Conservation (phyloP, 2,888 invertebrate species). For the Mimas tiliae region DNA sequence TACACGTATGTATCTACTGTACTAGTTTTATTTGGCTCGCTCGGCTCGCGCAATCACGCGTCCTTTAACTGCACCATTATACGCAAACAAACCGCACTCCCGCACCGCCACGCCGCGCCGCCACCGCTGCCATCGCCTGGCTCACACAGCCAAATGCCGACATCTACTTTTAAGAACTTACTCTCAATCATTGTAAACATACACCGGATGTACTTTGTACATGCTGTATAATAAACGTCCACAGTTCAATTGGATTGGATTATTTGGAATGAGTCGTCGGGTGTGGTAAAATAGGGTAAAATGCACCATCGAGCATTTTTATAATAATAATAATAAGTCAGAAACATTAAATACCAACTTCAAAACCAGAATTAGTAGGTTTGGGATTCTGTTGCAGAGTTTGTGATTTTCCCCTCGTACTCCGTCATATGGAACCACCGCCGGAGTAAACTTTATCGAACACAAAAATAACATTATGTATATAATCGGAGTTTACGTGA, state of each 20-base stretch:
- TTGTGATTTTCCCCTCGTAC: no score
- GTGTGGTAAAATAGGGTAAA: neutral
- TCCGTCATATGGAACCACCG: no score
- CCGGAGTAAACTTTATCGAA: no score
- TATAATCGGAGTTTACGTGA: no score
- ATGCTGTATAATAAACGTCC: neutral
- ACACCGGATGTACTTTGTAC: constrained; percentile 34
- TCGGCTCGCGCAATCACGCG: no score
- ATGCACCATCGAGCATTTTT: neutral
- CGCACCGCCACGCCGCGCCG: neutral
- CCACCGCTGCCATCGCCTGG: neutral
- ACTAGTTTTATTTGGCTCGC: no score
- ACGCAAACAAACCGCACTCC: constrained; percentile 46
- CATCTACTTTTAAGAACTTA: constrained; percentile 47
- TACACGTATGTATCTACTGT: no score
- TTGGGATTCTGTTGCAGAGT: no score
- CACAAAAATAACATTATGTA: no score
- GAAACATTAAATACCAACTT: no score
- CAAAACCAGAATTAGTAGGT: no score
- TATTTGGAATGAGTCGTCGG: neutral
- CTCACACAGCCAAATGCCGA: constrained; percentile 24
- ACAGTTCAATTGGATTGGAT: neutral
- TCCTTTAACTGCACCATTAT: constrained; percentile 16
- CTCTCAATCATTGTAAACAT: constrained; percentile 46
- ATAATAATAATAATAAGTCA: neutral